Evolutionary conservation across 1,140 invertebrate genomes (phyloP).

Genomic region (Macrobrachium rosenbergii): DNA sequence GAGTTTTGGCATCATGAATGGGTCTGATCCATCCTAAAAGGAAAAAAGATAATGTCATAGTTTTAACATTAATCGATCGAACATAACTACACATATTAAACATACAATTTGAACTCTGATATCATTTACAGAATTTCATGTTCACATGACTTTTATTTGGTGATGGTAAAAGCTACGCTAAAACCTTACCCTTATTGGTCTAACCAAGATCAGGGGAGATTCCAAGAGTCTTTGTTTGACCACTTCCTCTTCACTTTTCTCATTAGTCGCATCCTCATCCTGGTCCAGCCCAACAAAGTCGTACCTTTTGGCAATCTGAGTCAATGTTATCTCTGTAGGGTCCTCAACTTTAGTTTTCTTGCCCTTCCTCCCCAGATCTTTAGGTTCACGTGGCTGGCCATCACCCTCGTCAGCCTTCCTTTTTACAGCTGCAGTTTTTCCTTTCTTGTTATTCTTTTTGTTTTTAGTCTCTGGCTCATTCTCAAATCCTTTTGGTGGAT

Average conservation of each 20-base stretch:
- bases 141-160: not conserved
- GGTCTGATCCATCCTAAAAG: slow-evolving; percentile 54
- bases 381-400: not conserved
- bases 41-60: not conserved
- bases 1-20: slow-evolving; percentile 55
- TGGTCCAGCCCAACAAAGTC: slow-evolving; percentile 60
- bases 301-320: slow-evolving; percentile 67
- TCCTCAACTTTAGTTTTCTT: slow-evolving; percentile 69
- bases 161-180: not conserved
- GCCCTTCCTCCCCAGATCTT: slow-evolving; percentile 40
- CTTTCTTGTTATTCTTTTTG: slow-evolving; percentile 16
- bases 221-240: slow-evolving; percentile 57
- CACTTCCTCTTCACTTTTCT: slow-evolving; percentile 61
- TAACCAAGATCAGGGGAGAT: slow-evolving; percentile 69
- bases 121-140: not conserved
- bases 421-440: not conserved
- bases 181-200: slow-evolving; percentile 59
- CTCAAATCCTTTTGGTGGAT: slow-evolving; percentile 50
- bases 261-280: slow-evolving; percentile 61
- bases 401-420: slow-evolving; percentile 8
- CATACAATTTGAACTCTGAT: too few relatives aligned
- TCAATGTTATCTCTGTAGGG: slow-evolving; percentile 68
- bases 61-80: too few relatives aligned
- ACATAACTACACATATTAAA: too few relatives aligned
- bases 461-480: slow-evolving; percentile 21